Evolutionary conservation across 2,888 invertebrate species (phyloP).

Genomic region (Abrostola tripartita): DNA sequence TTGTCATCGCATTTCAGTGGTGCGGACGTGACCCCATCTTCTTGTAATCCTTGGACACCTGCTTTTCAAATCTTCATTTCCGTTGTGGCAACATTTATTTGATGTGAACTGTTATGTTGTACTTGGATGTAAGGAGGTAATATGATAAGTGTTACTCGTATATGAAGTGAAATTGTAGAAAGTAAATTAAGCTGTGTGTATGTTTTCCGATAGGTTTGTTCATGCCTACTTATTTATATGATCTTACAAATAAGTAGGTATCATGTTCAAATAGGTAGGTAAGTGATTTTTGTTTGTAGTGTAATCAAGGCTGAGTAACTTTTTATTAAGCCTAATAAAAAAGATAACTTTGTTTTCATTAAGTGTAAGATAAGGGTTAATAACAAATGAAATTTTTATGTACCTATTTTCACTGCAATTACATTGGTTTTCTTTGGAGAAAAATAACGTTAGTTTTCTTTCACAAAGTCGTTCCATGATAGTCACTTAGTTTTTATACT

Average conservation of each 20-base stretch:
- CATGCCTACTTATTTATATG: neutral
- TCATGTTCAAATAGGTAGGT: neutral
- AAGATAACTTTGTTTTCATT: too few species aligned
- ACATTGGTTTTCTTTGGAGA: too few species aligned
- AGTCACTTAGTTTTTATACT: too few species aligned
- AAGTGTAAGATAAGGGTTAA: too few species aligned
- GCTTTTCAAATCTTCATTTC: constrained; percentile 77
- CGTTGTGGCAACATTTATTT: constrained; percentile 57
- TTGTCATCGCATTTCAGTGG: constrained; percentile 83
- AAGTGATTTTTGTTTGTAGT: neutral
- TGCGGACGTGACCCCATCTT: constrained; percentile 83
- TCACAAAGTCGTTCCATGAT: too few species aligned
- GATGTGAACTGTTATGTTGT: constrained; percentile 36
- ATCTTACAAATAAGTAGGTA: neutral
- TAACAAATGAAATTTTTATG: too few species aligned
- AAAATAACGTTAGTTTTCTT: too few species aligned
- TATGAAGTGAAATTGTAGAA: constrained; percentile 29
- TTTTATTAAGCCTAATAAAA: too few species aligned
- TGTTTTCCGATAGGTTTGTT: neutral
- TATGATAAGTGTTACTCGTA: neutral
- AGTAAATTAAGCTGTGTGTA: constrained; percentile 1
- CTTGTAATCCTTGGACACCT: constrained; percentile 83
- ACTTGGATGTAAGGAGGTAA: neutral
- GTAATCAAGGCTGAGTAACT: neutral
- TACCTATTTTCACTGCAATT: too few species aligned